Base-by-base conservation (phyloP, 2,113 vertebrate genomes). In the Pseudorasbora parva region DNA sequence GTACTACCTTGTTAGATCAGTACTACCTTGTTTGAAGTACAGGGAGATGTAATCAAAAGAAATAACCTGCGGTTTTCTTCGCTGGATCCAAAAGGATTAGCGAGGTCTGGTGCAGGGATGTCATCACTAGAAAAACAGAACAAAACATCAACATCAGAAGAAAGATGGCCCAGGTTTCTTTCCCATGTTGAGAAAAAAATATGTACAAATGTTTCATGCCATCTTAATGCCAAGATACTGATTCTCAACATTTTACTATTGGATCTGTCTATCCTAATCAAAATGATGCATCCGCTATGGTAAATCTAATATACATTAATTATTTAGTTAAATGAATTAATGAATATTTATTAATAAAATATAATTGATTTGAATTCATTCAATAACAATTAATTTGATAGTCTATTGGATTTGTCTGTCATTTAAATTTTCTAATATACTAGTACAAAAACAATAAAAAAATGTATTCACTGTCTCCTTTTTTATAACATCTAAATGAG, bases 31-130 rank as follows among this genome's bases (percentile, higher is more conserved):
- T 5, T 12, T 15, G 5, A 23, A 64, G 2, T 14, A 17, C 33
- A 45, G 12, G 5, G 43, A 49, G 25, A 14, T n/a, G 14, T 23
- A 69, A 7, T 62, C 57, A 30, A 47, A 47, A 47, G 2, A 21
- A 4, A 21, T 91, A 68, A 94, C 94, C 88, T 89, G 82, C 87
- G 91, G n/a, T 91, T 88, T 56, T 93, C 90, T 45, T 93, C 92
- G 68, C 88, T 84, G 30, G 89, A 83, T 19, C 90, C 89, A 76
- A 94, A 94, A 21, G 93, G 93, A 89, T 94, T 93, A 51, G 78
- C 30, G 33, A 81, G 47, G 15, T 81, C 82, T 49, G 92, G 47
- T 19, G 2, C 30, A 6, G 77, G 19, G 2, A 68, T 9, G 4
- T n/a, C 79, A 17, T 81, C 64, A n/a, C 64, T 81, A 54, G 30